Evolutionary conservation across 2,113 vertebrate genomes (phyloP), one percentile per base, ranked within the genome.

Genomic region (Recurvirostra avosetta): DNA sequence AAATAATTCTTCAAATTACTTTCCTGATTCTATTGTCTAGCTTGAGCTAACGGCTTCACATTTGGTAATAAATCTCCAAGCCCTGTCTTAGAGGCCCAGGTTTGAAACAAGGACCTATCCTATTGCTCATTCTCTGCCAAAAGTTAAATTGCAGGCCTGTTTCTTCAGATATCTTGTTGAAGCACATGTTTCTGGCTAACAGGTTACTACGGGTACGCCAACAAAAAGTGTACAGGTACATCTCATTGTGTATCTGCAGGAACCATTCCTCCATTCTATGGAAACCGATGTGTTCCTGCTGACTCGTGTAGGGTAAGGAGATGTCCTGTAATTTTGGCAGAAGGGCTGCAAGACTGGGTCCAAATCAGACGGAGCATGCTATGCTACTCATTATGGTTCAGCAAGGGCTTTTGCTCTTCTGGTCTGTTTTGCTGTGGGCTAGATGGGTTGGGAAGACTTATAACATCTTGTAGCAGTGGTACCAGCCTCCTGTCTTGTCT

Each of bases 101-200:
- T 87, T 91, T 86, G 91, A 93, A 89, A 91, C 10, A 47, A 88
- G 40, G 27, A 47, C 52, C 13, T 86, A 66, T 53, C 11, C 12
- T 58, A 12, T 52, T 50, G 55, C 26, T 86, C 2, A 1, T 90
- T 86, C 72, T 84, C 36, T 89, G 55, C 36, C 65, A 72, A 53
- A 83, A 86, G 12, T 45, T 53, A 74, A 72, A 84, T 23, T 68
- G 21, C 47, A 68, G 68, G n/a, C 17, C 16, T 0, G 0, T 32
- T 87, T 78, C 43, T 91, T 77, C 34, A 67, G 56, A 1, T 38
- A 32, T 13, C 56, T 84, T 47, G 17, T 34, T 81, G 56, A 61
- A 56, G 47, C 15, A 38, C 2, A 6, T 41, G 47, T 73, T 82
- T 93, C 77, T 77, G n/a, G 43, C 43, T 62, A 79, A 27, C 14